phyloP scores from a whole-genome alignment of 2,888 invertebrate species.

The Psylliodes chrysocephalus region DNA sequence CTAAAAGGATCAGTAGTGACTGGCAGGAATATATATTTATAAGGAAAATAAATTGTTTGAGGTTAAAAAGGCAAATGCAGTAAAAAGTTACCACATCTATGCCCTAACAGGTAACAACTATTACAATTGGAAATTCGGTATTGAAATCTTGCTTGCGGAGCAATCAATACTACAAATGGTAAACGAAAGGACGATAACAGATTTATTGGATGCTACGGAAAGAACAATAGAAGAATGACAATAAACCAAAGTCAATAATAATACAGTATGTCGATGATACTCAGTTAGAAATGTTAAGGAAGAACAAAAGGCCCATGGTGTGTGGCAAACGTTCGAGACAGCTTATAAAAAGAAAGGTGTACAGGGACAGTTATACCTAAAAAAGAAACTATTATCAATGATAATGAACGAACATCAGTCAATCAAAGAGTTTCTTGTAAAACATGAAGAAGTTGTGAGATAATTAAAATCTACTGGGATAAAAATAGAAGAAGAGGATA shows the following conservation, averaged over 20 bases:
- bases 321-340: constrained; percentile 31
- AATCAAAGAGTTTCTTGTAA: background rate
- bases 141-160: constrained; percentile 10
- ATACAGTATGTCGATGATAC: too few species aligned
- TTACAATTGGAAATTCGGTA: constrained; percentile 12
- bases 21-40: too few species aligned
- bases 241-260: too few species aligned
- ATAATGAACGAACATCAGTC: too few species aligned
- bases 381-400: too few species aligned
- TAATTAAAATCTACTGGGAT: constrained; percentile 31
- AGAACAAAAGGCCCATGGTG: constrained; percentile 25
- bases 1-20: too few species aligned
- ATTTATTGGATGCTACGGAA: background rate
- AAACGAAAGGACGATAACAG: too few species aligned
- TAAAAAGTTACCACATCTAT: constrained; percentile 2
- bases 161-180: background rate
- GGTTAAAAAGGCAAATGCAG: too few species aligned
- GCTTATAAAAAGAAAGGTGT: constrained; percentile 18
- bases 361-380: too few species aligned
- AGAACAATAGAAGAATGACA: background rate
- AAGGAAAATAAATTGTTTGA: background rate
- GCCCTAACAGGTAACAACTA: constrained; percentile 16
- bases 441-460: constrained; percentile 34
- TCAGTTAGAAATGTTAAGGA: constrained; percentile 31
- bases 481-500: constrained; percentile 30